phyloP scores from a whole-genome alignment of 2,113 vertebrate species.

The Nannospalax galili region DNA sequence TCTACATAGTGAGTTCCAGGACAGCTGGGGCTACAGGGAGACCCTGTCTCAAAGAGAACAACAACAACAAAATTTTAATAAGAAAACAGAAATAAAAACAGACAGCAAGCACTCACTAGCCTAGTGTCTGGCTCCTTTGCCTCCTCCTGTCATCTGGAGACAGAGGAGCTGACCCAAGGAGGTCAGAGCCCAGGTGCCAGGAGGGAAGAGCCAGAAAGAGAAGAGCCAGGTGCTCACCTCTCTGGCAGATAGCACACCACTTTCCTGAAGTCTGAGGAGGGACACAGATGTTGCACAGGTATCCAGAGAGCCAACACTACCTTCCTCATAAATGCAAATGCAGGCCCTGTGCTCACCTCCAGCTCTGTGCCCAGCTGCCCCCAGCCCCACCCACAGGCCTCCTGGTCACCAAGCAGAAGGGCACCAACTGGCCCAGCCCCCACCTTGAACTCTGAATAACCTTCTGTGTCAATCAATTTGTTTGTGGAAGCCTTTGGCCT shows the following conservation, averaged over 20 bases:
- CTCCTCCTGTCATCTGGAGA: background rate
- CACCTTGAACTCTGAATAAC: slow-evolving; percentile 22
- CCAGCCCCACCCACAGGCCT: background rate
- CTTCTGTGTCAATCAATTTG: slow-evolving; percentile 1
- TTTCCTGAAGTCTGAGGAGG: background rate
- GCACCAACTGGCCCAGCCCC: background rate
- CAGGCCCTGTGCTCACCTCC: background rate
- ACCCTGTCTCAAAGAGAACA: no score
- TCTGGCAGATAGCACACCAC: background rate
- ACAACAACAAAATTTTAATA: background rate
- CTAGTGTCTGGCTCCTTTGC: background rate
- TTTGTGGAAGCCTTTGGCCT: slow-evolving; percentile 9
- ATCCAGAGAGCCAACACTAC: background rate
- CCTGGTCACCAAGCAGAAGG: background rate
- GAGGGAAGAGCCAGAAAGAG: no score
- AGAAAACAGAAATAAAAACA: background rate
- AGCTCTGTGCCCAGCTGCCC: background rate
- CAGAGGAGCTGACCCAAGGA: background rate
- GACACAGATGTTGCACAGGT: background rate
- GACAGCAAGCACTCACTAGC: background rate
- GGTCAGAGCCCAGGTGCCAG: background rate
- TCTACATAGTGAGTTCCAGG: no score
- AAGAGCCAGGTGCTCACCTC: background rate
- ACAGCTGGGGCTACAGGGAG: no score
- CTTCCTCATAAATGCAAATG: slow-evolving; percentile 52